phyloP scores from a whole-genome alignment of 2,888 invertebrate genomes.

The Helobdella robusta region DNA sequence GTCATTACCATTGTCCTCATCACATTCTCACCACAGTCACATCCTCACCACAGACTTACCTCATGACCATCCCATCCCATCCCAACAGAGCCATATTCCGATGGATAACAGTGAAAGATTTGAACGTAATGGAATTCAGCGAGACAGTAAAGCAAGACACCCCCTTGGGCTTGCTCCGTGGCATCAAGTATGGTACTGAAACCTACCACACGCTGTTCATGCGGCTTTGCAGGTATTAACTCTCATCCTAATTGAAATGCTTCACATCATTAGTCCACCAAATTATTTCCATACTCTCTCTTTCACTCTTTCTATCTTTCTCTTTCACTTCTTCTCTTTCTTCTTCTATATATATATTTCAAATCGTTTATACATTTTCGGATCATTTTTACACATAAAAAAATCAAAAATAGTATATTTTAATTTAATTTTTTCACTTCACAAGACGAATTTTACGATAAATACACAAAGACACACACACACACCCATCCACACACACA shows the following conservation, averaged over 20 bases:
- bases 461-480: no score
- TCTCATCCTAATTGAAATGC: no score
- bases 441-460: no score
- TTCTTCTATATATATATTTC: no score
- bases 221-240: conserved; percentile 47
- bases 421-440: no score
- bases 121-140: conserved; percentile 53
- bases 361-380: no score
- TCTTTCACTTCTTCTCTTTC: not conserved
- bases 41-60: not conserved
- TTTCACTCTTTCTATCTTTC: conserved; percentile 1
- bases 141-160: conserved; percentile 50
- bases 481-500: no score
- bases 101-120: conserved; percentile 50
- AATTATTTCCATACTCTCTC: not conserved
- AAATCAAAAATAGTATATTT: no score
- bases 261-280: no score
- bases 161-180: conserved; percentile 47
- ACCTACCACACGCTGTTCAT: conserved; percentile 50
- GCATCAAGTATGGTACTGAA: conserved; percentile 50
- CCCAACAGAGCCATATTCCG: conserved; percentile 47
- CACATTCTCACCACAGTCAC: not conserved
- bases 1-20: not conserved
- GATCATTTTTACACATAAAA: no score
- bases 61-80: not conserved